Conservation (phyloP, 2,888 invertebrate genomes). For the Galeopsomyia nigrocyanea region DNA sequence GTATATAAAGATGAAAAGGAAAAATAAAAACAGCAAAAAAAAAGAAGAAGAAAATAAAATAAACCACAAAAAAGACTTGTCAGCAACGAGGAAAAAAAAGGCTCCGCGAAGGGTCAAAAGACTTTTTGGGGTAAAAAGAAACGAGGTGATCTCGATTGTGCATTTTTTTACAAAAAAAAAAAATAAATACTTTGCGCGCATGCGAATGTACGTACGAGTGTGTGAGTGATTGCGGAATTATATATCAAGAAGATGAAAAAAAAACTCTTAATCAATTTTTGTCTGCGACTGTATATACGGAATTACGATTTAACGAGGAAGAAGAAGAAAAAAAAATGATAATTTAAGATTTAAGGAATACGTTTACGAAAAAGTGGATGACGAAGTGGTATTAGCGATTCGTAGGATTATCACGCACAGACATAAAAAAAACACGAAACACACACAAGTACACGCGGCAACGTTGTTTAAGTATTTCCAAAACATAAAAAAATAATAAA, state of each 20-base stretch:
- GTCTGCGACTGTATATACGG: constrained; percentile 55
- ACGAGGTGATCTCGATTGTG: constrained; percentile 46
- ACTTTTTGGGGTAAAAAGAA: constrained; percentile 24
- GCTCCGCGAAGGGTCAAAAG: constrained; percentile 36
- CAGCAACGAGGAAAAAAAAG: constrained; percentile 40
- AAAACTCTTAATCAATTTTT: constrained; percentile 52
- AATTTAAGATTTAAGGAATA: constrained; percentile 1
- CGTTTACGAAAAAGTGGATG: constrained; percentile 28
- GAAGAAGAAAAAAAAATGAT: constrained; percentile 1
- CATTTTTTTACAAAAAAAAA: constrained; percentile 45
- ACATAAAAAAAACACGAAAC: constrained; percentile 42
- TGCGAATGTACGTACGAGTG: constrained; percentile 7
- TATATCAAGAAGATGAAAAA: constrained; percentile 51
- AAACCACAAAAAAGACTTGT: constrained; percentile 38
- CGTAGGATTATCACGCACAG: constrained; percentile 56
- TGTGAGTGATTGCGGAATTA: constrained; percentile 30
- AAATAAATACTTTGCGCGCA: no score
- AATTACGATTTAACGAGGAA: constrained; percentile 33
- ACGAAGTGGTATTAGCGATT: constrained; percentile 52
- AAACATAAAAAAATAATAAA: constrained; percentile 21
- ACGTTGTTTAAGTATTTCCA: constrained; percentile 54
- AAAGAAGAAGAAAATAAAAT: constrained; percentile 9
- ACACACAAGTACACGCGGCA: constrained; percentile 44
- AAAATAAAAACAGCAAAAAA: constrained; percentile 1
- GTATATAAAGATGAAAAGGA: constrained; percentile 8